phyloP scores from a whole-genome alignment of 1,140 invertebrate species.

The Halesus radiatus region DNA sequence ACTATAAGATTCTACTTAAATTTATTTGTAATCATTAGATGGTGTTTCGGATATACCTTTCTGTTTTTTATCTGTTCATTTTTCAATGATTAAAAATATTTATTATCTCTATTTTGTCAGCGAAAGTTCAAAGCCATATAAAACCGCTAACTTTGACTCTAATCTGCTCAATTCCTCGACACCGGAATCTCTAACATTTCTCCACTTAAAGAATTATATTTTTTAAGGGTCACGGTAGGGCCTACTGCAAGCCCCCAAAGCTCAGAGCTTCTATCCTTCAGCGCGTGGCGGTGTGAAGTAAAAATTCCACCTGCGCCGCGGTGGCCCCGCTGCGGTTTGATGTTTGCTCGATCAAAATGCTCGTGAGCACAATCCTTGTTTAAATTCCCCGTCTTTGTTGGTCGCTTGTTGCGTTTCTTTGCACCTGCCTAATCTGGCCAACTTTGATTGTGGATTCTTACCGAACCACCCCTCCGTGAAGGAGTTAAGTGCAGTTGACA shows the following conservation, averaged over 20 bases:
- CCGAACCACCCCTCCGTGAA: slow-evolving; percentile 24
- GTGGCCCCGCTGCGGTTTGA: neutral
- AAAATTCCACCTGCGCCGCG: slow-evolving; percentile 8
- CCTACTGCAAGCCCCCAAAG: neutral
- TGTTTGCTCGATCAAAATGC: slow-evolving; percentile 27
- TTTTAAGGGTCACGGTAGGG: neutral
- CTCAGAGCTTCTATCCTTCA: neutral
- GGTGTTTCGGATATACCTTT: no score
- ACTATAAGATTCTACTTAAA: no score
- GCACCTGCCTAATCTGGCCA: slow-evolving; percentile 27
- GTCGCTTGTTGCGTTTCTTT: slow-evolving; percentile 19
- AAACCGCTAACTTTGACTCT: no score
- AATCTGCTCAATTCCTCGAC: no score
- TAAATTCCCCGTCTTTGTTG: slow-evolving; percentile 21
- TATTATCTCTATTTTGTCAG: no score
- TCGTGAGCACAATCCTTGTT: slow-evolving; percentile 16
- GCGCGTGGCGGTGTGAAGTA: slow-evolving; percentile 22
- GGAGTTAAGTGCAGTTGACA: neutral
- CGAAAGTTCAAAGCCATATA: no score
- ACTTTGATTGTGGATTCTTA: slow-evolving; percentile 9
- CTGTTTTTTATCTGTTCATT: no score
- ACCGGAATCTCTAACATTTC: no score
- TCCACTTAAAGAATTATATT: no score
- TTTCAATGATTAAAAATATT: no score
- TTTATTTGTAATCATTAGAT: no score